Percentiles rank a stretch among this genome's conserved stretches.
phyloP scores from a whole-genome alignment of 1,140 invertebrate species.

The Drosophila virilis region DNA sequence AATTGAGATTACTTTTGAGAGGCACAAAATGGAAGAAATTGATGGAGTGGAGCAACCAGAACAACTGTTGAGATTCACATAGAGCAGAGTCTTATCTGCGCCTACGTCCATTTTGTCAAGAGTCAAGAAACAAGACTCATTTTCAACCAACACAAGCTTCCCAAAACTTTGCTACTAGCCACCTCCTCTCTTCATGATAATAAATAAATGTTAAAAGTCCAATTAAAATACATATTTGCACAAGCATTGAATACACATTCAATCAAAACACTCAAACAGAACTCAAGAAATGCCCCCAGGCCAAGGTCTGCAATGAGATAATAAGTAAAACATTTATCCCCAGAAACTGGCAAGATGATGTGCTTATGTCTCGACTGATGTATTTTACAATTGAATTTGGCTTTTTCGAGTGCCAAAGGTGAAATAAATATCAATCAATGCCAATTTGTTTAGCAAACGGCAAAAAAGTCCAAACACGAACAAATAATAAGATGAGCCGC shows the following conservation, averaged over 20 bases:
- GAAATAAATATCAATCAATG: slow-evolving; percentile 77
- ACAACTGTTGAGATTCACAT: no score
- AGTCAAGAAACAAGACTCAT: no score
- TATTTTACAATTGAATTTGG: slow-evolving; percentile 35
- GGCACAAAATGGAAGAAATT: no score
- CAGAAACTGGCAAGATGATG: background rate
- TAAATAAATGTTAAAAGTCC: slow-evolving; percentile 12
- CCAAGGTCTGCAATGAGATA: slow-evolving; percentile 28
- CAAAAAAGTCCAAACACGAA: slow-evolving; percentile 1
- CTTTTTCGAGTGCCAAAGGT: slow-evolving; percentile 40
- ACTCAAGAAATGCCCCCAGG: slow-evolving; percentile 8
- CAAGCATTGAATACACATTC: slow-evolving; percentile 5
- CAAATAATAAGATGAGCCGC: slow-evolving; percentile 41
- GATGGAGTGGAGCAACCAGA: no score
- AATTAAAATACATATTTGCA: background rate
- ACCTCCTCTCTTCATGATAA: background rate
- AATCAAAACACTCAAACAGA: slow-evolving; percentile 36
- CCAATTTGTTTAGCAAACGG: slow-evolving; percentile 72
- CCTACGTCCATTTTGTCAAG: no score
- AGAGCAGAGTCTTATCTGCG: no score
- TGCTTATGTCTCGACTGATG: slow-evolving; percentile 12
- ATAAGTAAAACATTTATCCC: slow-evolving; percentile 1
- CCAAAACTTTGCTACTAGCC: background rate
- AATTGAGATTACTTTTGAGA: slow-evolving; percentile 3
- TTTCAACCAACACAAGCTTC: background rate